Evolutionary conservation across 2,888 invertebrate genomes (phyloP), one percentile per base, ranked within the genome.

Genomic region (Harpalus rufipes): DNA sequence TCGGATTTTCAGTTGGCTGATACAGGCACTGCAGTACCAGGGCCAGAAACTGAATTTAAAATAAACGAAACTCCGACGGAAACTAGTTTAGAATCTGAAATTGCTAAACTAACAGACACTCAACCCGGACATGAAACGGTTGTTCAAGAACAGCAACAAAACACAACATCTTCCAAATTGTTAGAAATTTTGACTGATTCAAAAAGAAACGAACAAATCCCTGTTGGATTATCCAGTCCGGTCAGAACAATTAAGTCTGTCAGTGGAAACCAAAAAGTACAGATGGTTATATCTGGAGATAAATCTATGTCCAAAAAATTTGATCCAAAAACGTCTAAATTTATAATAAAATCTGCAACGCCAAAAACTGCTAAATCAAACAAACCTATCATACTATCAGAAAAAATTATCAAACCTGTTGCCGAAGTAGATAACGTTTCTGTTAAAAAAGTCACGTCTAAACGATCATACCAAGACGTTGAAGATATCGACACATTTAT

Each of bases 161-260:
- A 91, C 81, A 91, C 91, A n/a, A 90, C 91, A 6, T 91, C 93
- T 3, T 92, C 93, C 0, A 94, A 93, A 90, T 88, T 94, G 63
- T 89, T 94, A 85, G 93, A 93, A 89, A 93, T 94, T 84, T 89
- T 94, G 86, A 93, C 93, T 87, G 93, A 93, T 86, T 92, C 92
- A 83, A 88, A 90, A 86, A 58, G 18, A 41, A 63, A 7, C 12
- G 76, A 78, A 41, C 59, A 41, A 39, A 14, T 8, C 10, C 25
- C 21, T 14, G 41, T 58, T 58, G 78, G 14, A 12, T 56, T 18
- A 65, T 14, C 32, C 3, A 72, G 41, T 59, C 32, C 58, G 44
- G 32, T 44, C 8, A 41, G 78, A 10, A 63, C 63, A 25, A 58
- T 84, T 41, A 59, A 76, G 18, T n/a, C 39, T 21, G 10, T 58